Evolutionary conservation across 1,140 invertebrate species (phyloP).

Genomic region (Phymastichus coffea): DNA sequence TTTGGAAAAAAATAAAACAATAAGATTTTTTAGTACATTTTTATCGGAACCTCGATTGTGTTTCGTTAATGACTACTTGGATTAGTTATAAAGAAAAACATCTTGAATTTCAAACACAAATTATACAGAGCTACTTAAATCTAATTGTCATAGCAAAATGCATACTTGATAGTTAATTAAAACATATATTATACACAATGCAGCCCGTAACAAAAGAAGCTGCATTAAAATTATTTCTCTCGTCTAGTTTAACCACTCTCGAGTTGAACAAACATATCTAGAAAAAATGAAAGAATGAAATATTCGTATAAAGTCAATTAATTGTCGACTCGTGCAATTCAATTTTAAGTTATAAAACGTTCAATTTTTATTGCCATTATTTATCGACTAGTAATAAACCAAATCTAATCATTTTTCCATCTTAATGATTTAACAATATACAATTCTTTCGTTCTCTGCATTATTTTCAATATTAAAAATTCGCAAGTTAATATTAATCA

Average conservation of each 20-base stretch:
- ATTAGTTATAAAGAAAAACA: slow-evolving; percentile 7
- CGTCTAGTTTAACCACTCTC: background rate
- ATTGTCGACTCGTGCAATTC: background rate
- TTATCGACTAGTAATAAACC: background rate
- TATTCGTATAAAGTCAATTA: background rate
- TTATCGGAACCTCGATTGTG: too few relatives aligned
- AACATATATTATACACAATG: slow-evolving; percentile 13
- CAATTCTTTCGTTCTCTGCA: background rate
- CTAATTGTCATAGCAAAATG: slow-evolving; percentile 5
- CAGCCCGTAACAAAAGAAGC: background rate
- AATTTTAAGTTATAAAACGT: background rate
- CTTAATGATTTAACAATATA: background rate
- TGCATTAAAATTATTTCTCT: slow-evolving; percentile 1
- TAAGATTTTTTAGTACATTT: too few relatives aligned
- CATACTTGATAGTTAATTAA: slow-evolving; percentile 4
- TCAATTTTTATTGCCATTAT: slow-evolving; percentile 14
- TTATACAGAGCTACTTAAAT: slow-evolving; percentile 1
- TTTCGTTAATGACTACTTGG: too few relatives aligned
- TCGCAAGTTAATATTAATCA: slow-evolving; percentile 18
- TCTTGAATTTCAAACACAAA: background rate
- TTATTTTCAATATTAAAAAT: slow-evolving; percentile 6
- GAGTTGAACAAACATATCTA: slow-evolving; percentile 18
- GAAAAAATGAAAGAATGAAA: background rate
- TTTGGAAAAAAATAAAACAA: too few relatives aligned
- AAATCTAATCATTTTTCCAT: background rate